Evolutionary conservation across 2,113 vertebrate genomes (phyloP), one percentile per base, ranked within the genome.

Genomic region (Phasianus colchicus): DNA sequence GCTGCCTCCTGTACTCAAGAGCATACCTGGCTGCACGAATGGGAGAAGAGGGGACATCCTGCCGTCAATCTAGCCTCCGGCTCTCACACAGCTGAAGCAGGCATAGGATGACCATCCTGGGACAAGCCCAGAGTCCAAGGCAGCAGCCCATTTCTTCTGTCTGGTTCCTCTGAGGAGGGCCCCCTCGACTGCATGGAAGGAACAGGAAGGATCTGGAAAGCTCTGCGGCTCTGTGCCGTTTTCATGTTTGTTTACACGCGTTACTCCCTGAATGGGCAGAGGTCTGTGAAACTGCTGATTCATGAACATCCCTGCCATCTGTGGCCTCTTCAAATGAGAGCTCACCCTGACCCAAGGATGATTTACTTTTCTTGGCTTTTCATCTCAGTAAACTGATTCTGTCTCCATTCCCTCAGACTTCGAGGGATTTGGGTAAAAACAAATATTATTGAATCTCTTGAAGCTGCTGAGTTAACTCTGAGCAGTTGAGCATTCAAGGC

Each of bases 311-410:
- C 65, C 75, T 84, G 76, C 63, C 69, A 63, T 86, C 90, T 84
- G 81, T 93, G 93, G 90, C 83, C 64, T 75, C 85, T 93, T 86
- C 83, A 94, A 89, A 91, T 63, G 45, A 83, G 21, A 73, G 71
- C 34, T 89, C 72, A 63, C 63, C 22, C 83, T 66, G 76, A 88
- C 58, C 57, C 73, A 76, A 90, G 70, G 87, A 90, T 88, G 42
- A 90, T 96, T 92, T 94, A 93, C 86, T 93, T 93, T 82, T 94
- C 72, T 90, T 90, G 94, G 86, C 66, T 84, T 36, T 34, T 94
- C 63, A 70, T 60, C 74, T 83, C 77, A 86, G 48, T 50, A 50
- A 88, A 91, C 47, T 92, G 80, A 70, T 67, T 54, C 60, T 91
- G 80, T 65, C 93, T 93, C 88, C 70, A 95, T 74, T 54, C 27